Conservation (phyloP, 1,140 invertebrate genomes). For the Drosophila mauritiana region DNA sequence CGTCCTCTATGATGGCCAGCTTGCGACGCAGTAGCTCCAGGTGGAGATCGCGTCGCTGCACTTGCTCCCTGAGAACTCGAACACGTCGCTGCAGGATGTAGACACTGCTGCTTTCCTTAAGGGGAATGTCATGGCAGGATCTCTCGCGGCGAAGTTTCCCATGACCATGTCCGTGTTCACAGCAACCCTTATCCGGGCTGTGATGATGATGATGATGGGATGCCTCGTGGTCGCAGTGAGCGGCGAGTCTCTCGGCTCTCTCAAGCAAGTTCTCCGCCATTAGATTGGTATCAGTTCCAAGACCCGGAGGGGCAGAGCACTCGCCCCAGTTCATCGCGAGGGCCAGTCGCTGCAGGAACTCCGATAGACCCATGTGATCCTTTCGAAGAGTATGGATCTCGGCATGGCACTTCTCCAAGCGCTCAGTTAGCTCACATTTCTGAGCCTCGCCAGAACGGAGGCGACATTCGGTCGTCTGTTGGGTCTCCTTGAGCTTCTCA, state of each 20-base stretch:
- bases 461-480: constrained; percentile 87
- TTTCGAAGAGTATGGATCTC: constrained; percentile 86
- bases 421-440: constrained; percentile 87
- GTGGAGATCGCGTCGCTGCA: constrained; percentile 95
- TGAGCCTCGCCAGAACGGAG: constrained; percentile 89
- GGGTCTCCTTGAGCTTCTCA: constrained; percentile 87
- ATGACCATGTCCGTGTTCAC: constrained; percentile 51
- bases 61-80: constrained; percentile 92
- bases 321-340: constrained; percentile 85
- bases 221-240: constrained; percentile 87
- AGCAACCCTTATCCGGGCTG: constrained; percentile 65
- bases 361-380: constrained; percentile 78
- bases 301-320: constrained; percentile 84
- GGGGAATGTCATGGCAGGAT: constrained; percentile 89
- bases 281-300: constrained; percentile 91
- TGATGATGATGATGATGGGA: constrained; percentile 55
- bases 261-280: constrained; percentile 91
- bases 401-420: constrained; percentile 89
- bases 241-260: constrained; percentile 89
- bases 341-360: constrained; percentile 87
- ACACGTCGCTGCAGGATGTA: constrained; percentile 93
- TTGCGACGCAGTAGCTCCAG: constrained; percentile 95
- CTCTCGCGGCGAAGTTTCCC: constrained; percentile 88
- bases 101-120: constrained; percentile 90
- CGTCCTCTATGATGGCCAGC: constrained; percentile 92